These are phyloP conservation scores for Neosilurus hyrtlii DNA, from an alignment of 2,797 vertebrate genomes.

Conservation along the genomic window DNA sequence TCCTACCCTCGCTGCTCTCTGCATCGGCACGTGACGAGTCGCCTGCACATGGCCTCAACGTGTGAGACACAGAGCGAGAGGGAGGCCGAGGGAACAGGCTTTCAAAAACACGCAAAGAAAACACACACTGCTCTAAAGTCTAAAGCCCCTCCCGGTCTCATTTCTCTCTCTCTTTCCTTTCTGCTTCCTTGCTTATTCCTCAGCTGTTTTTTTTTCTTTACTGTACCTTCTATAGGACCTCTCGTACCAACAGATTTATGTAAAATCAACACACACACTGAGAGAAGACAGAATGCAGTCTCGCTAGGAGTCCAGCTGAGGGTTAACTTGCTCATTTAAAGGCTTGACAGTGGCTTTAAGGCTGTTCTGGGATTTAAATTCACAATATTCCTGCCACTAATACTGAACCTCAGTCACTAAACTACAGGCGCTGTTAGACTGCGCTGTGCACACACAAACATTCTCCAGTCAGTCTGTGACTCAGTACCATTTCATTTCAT, in stretches of 20 bases:
- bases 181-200: constrained; percentile 25
- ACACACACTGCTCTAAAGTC: constrained; percentile 35
- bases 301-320: background rate
- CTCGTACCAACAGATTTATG: background rate
- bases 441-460: background rate
- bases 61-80: constrained; percentile 66
- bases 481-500: background rate
- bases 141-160: constrained; percentile 25
- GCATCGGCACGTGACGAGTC: constrained; percentile 77
- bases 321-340: background rate
- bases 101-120: constrained; percentile 67
- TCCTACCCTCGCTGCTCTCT: constrained; percentile 64
- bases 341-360: background rate
- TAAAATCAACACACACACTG: background rate
- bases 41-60: constrained; percentile 76
- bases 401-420: background rate
- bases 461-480: background rate
- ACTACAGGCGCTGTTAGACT: background rate
- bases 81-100: constrained; percentile 55
- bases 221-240: background rate
- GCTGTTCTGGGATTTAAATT: background rate
- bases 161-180: constrained; percentile 20
- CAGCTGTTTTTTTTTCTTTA: constrained; percentile 21
- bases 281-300: background rate
- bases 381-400: background rate